Percentiles rank a stretch among this genome's conserved stretches.
These are phyloP conservation scores for Scaptomyza flava DNA, from an alignment of 2,888 invertebrate species.

Conservation along the genomic window DNA sequence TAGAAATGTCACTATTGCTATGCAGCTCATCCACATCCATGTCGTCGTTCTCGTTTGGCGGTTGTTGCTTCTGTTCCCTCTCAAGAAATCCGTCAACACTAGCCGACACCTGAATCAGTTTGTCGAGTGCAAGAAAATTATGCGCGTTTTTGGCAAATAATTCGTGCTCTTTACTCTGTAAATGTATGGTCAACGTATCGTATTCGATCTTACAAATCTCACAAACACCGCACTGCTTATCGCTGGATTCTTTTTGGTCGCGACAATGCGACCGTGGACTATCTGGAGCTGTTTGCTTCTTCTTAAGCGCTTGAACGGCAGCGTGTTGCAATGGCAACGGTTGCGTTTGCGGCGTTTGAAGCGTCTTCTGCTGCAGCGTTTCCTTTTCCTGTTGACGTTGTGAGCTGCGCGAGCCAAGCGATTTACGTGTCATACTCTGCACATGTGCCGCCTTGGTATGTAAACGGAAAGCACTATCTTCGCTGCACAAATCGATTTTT, in stretches of 20 bases:
- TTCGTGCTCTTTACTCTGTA: constrained; percentile 90
- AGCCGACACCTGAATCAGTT: constrained; percentile 88
- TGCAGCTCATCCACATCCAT: constrained; percentile 79
- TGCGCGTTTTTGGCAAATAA: constrained; percentile 90
- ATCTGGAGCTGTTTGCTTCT: constrained; percentile 45
- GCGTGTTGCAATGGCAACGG: constrained; percentile 39
- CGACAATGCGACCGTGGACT: constrained; percentile 58
- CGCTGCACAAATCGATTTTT: constrained; percentile 80
- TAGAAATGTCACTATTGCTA: constrained; percentile 16
- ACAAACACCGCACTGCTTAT: constrained; percentile 88
- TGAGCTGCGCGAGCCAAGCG: constrained; percentile 78
- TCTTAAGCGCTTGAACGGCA: constrained; percentile 54
- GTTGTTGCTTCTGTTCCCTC: constrained; percentile 85
- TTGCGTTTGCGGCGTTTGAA: constrained; percentile 5
- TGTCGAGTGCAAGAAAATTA: constrained; percentile 91
- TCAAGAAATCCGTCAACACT: constrained; percentile 89
- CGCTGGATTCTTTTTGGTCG: constrained; percentile 77
- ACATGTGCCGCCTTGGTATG: constrained; percentile 48
- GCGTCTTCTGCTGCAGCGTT: constrained; percentile 19
- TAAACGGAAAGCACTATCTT: constrained; percentile 82
- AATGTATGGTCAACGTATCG: constrained; percentile 88
- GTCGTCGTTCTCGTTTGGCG: constrained; percentile 56
- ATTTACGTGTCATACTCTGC: constrained; percentile 83
- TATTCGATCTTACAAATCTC: constrained; percentile 92
- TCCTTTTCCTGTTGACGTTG: constrained; percentile 68